These are phyloP conservation scores for Chrysomela aeneicollis DNA, from an alignment of 2,888 invertebrate species.

Conservation along the genomic window DNA sequence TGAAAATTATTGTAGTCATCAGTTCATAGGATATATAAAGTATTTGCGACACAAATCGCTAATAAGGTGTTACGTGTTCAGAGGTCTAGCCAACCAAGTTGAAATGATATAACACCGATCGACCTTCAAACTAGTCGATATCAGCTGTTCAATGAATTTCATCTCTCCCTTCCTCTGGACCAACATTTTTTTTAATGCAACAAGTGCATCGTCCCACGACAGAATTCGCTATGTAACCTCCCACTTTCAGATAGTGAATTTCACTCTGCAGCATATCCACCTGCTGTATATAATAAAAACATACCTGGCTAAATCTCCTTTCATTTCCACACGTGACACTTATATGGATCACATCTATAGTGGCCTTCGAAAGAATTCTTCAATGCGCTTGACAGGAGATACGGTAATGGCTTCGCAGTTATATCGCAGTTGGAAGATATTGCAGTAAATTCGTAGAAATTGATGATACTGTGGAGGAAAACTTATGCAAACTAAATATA, in stretches of 20 bases:
- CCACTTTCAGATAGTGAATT: conserved; percentile 13
- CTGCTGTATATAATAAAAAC: conserved; percentile 13
- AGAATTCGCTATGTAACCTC: not conserved
- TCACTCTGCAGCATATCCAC: conserved; percentile 1
- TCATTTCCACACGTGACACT: conserved; percentile 16
- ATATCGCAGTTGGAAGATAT: not conserved
- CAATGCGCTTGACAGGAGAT: conserved; percentile 4
- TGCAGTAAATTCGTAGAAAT: not conserved
- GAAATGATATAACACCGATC: no score
- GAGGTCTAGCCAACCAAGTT: no score
- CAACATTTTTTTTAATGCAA: no score
- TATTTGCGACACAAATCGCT: no score
- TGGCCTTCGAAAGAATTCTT: conserved; percentile 16
- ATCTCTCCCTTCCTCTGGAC: no score
- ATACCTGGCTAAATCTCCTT: conserved; percentile 5
- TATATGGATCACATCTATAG: conserved; percentile 16
- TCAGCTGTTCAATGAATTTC: no score
- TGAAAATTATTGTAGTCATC: no score
- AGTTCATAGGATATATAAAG: no score
- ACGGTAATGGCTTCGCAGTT: conserved; percentile 13
- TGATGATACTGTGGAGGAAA: not conserved
- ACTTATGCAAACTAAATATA: no score
- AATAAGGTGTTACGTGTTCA: no score
- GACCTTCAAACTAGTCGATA: no score
- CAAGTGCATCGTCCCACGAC: no score